Conservation (phyloP, 2,797 vertebrate species). For the Hozukius guyotensis region DNA sequence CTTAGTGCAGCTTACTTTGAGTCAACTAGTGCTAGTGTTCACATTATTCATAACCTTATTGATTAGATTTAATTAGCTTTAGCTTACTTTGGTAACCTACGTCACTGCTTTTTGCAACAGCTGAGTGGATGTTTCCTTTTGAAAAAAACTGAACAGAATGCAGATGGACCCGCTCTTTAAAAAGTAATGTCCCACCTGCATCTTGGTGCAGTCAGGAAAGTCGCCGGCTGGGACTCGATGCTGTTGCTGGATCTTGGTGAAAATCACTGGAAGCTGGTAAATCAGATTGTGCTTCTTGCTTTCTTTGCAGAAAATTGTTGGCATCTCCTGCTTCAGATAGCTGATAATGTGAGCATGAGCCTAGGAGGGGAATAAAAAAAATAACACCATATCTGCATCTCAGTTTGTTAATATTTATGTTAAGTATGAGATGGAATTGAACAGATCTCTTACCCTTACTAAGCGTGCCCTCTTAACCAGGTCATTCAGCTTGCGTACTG, state of each 20-base stretch:
- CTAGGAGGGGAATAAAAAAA: slow-evolving; percentile 60
- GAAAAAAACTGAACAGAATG: no score
- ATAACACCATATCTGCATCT: background rate
- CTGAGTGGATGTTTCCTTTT: no score
- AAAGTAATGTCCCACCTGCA: slow-evolving; percentile 84
- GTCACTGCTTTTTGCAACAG: no score
- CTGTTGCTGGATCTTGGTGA: slow-evolving; percentile 89
- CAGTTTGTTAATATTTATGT: background rate
- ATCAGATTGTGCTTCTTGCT: slow-evolving; percentile 91
- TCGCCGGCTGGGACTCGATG: slow-evolving; percentile 90
- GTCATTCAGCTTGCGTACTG: slow-evolving; percentile 91
- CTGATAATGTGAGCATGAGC: slow-evolving; percentile 91
- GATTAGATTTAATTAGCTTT: no score
- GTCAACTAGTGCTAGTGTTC: no score
- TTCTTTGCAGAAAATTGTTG: slow-evolving; percentile 89
- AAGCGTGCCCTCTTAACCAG: slow-evolving; percentile 90
- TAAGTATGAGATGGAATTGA: background rate
- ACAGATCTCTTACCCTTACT: slow-evolving; percentile 84
- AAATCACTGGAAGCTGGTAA: slow-evolving; percentile 88
- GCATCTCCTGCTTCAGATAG: slow-evolving; percentile 92
- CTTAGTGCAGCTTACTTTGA: no score
- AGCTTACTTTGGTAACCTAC: no score
- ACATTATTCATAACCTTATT: no score
- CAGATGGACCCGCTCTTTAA: no score
- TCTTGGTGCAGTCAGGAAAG: slow-evolving; percentile 91